Conservation (phyloP, 2,797 vertebrate genomes). For the Clamator glandarius region DNA sequence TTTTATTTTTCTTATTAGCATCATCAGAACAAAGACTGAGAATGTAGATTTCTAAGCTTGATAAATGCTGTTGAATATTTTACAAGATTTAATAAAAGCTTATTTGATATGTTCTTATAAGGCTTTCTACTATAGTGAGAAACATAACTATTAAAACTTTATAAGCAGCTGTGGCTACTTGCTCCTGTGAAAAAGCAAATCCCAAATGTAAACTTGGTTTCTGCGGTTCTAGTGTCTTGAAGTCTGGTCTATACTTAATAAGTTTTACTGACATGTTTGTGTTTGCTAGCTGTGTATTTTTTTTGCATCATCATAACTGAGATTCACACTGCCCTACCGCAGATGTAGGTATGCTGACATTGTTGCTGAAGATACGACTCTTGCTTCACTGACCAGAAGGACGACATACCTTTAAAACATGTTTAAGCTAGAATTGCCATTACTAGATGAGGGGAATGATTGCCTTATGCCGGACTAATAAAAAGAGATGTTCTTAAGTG, state of each 20-base stretch:
- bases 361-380: not conserved
- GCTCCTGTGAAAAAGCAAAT: not conserved
- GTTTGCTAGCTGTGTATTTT: not conserved
- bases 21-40: not conserved
- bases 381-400: not conserved
- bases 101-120: not conserved
- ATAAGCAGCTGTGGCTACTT: not conserved
- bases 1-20: not conserved
- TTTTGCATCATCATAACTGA: not conserved
- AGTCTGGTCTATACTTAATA: not conserved
- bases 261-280: not conserved
- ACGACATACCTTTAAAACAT: not conserved
- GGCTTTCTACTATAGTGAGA: not conserved
- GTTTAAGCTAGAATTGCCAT: not conserved
- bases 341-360: not conserved
- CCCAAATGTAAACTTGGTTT: not conserved
- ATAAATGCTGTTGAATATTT: not conserved
- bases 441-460: not conserved
- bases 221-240: not conserved
- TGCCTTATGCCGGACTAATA: not conserved
- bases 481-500: not conserved
- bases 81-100: not conserved
- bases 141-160: conserved; percentile 10
- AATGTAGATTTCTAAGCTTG: not conserved
- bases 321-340: not conserved